Base-by-base conservation (phyloP, 2,888 invertebrate species). In the Ennomos fuscantarius region DNA sequence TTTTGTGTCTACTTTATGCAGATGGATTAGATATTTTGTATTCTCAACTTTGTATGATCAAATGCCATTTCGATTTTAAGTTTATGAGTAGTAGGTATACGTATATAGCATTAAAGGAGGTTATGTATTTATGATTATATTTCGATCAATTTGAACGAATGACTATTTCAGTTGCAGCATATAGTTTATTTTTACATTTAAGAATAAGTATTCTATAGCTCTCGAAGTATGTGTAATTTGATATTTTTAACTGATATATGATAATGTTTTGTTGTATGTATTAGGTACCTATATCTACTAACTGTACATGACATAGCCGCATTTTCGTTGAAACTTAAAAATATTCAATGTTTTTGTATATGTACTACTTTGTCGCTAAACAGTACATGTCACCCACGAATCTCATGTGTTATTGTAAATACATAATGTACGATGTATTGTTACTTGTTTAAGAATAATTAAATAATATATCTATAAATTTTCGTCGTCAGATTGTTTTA, bases 341-440 rank as follows among this genome's bases (percentile, higher is more conserved):
- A 6, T 39, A 13, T 44, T n/a, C 9, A 11, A 39, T 39, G n/a
- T 33, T 46, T 40, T 41, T 60, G 44, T 62, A 42, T 60, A 50
- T 61, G 66, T 62, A 52, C 12, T 13, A 52, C 12, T 13, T 35
- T 42, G 41, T 42, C n/a, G 39, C 39, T 11, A n/a, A 33, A 32
- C 15, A 53, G 13, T 36, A 37, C 31, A 44, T 41, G 40, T 65
- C 54, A 63, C 41, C 12, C 11, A 43, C 15, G 50, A 71, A 73
- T 75, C 67, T 73, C 69, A 60, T 66, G 68, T 76, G 75, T 81
- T 82, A 70, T 83, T 88, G 88, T 89, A 87, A 84, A 86, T 87
- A 89, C 82, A 82, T 74, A 78, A 77, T 75, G 73, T 77, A 72
- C 65, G 70, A 76, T 70, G 71, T 76, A 75, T 76, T 84, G 74